Conservation (phyloP, 2,888 invertebrate genomes). For the Mythimna loreyi region DNA sequence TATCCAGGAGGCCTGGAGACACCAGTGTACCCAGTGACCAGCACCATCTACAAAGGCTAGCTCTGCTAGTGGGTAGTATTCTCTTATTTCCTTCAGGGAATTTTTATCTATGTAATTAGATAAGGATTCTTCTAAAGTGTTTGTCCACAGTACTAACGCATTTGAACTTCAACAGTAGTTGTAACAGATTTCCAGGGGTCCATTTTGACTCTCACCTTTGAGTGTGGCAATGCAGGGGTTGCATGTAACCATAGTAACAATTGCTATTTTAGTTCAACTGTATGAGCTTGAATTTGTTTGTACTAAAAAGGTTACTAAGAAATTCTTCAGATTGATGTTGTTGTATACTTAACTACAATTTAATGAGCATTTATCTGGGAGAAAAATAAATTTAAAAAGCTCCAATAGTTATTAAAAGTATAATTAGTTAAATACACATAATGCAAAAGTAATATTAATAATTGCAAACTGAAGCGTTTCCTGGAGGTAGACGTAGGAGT, state of each 20-base stretch:
- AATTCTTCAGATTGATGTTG: neutral
- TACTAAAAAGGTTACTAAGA: too few relatives aligned
- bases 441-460: slow-evolving; percentile 57
- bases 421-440: slow-evolving; percentile 62
- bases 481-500: slow-evolving; percentile 23
- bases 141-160: too few relatives aligned
- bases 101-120: slow-evolving; percentile 66
- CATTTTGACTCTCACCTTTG: too few relatives aligned
- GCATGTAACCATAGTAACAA: too few relatives aligned
- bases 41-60: slow-evolving; percentile 94
- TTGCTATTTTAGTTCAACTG: too few relatives aligned
- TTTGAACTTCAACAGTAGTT: too few relatives aligned
- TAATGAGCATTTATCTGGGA: neutral
- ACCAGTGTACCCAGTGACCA: slow-evolving; percentile 98
- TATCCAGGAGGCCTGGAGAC: too few relatives aligned
- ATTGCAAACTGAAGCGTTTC: slow-evolving; percentile 54
- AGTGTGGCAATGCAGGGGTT: too few relatives aligned
- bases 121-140: too few relatives aligned
- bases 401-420: slow-evolving; percentile 40
- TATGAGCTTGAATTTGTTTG: too few relatives aligned
- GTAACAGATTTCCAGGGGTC: too few relatives aligned
- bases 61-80: slow-evolving; percentile 93
- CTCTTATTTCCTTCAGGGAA: slow-evolving; percentile 92
- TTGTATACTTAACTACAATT: neutral
- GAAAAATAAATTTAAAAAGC: slow-evolving; percentile 13